These are phyloP conservation scores for Orchestia grillus DNA, from an alignment of 1,140 invertebrate genomes.

Conservation along the genomic window DNA sequence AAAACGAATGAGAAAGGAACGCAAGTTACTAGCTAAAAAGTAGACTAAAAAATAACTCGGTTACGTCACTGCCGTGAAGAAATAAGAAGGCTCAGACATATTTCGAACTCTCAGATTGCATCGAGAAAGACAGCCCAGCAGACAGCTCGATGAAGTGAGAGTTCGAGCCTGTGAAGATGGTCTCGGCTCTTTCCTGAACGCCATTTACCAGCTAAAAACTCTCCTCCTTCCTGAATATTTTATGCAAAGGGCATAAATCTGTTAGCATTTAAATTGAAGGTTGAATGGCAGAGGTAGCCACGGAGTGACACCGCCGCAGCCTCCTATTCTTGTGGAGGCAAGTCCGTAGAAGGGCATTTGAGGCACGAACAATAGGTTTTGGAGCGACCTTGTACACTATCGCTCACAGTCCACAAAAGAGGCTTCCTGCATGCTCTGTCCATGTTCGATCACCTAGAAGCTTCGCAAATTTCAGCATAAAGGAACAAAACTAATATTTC, in stretches of 20 bases:
- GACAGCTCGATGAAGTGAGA: background rate
- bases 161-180: background rate
- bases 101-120: background rate
- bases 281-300: conserved; percentile 47
- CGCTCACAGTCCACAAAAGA: background rate
- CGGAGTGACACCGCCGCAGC: conserved; percentile 31
- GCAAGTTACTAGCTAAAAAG: background rate
- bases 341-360: conserved; percentile 2
- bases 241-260: conserved; percentile 51
- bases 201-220: conserved; percentile 36
- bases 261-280: conserved; percentile 56
- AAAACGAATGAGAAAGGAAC: background rate
- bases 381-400: background rate
- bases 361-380: background rate
- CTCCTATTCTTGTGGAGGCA: background rate
- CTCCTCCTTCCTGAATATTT: conserved; percentile 45
- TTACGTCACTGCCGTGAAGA: background rate
- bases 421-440: background rate
- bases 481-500: background rate
- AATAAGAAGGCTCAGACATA: background rate
- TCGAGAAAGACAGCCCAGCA: background rate
- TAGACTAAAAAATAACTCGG: background rate
- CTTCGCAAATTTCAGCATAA: background rate
- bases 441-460: background rate
- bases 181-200: conserved; percentile 25